Conservation (phyloP, 2,888 invertebrate species). For the Eilema depressum region DNA sequence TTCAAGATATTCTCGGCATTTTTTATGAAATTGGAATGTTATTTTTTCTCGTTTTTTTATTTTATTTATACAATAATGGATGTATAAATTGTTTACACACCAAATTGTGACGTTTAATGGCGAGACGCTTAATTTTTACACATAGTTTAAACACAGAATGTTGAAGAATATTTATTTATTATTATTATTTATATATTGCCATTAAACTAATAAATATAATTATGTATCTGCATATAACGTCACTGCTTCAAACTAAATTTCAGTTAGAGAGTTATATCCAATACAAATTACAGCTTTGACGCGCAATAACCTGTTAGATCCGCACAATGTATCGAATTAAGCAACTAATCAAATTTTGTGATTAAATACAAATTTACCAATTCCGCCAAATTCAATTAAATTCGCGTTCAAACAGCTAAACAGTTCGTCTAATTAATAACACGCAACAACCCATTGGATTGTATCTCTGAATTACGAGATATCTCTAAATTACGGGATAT, state of each 20-base stretch:
- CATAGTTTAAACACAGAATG: too few species aligned
- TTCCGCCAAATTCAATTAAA: neutral
- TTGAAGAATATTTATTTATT: too few species aligned
- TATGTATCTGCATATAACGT: neutral
- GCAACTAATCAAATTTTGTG: neutral
- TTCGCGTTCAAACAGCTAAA: neutral
- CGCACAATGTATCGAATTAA: neutral
- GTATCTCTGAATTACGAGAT: constrained; percentile 36
- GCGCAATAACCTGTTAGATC: neutral
- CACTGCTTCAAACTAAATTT: neutral
- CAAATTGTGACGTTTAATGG: too few species aligned
- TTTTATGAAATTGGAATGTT: neutral
- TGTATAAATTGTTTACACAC: too few species aligned
- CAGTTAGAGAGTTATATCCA: neutral
- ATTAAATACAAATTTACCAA: constrained; percentile 2
- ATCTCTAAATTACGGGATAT: constrained; percentile 37
- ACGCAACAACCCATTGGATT: neutral
- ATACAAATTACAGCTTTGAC: neutral
- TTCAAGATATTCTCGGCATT: neutral
- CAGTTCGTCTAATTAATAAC: constrained; percentile 11
- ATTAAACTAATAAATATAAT: too few species aligned
- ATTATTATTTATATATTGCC: too few species aligned
- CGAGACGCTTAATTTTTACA: too few species aligned
- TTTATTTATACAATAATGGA: too few species aligned
- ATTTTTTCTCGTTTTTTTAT: too few species aligned